Evolutionary conservation across 2,888 invertebrate genomes (phyloP).

Genomic region (Amiota communis): DNA sequence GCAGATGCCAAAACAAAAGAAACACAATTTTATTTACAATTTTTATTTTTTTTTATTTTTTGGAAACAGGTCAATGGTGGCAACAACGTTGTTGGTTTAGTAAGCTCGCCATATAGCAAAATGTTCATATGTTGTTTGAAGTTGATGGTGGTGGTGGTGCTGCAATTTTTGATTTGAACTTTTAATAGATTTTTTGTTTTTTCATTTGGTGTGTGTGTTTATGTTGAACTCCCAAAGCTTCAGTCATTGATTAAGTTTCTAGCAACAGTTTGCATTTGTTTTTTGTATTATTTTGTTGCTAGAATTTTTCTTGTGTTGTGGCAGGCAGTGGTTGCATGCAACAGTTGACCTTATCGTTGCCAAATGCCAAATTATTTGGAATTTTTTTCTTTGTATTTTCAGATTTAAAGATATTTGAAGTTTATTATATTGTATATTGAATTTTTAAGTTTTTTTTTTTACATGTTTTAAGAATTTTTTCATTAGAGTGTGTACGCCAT

Average conservation of each 20-base stretch:
- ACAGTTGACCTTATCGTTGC: constrained; percentile 41
- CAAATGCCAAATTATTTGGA: constrained; percentile 36
- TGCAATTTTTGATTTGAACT: constrained; percentile 27
- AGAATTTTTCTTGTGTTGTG: not conserved
- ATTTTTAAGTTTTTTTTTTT: constrained; percentile 11
- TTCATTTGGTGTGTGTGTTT: not conserved
- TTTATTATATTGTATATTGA: constrained; percentile 6
- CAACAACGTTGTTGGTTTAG: not conserved
- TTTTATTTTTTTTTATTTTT: not conserved
- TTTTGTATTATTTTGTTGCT: constrained; percentile 15
- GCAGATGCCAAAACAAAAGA: constrained; percentile 9
- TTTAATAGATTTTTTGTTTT: constrained; percentile 23
- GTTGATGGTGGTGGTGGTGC: constrained; percentile 24
- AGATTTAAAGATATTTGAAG: constrained; percentile 9
- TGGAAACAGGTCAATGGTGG: constrained; percentile 44
- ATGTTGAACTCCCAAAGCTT: constrained; percentile 26
- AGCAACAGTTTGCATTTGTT: constrained; percentile 21
- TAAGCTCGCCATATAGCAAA: not conserved
- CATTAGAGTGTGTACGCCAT: constrained; percentile 20
- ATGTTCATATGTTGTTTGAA: constrained; percentile 12
- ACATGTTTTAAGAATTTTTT: constrained; percentile 21
- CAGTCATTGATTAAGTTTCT: constrained; percentile 25
- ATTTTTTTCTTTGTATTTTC: constrained; percentile 4
- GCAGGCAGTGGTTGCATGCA: constrained; percentile 9
- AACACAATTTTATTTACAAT: constrained; percentile 4